These are phyloP conservation scores for Halcyon chelicuti DNA, from an alignment of 2,797 vertebrate species.

Conservation along the genomic window DNA sequence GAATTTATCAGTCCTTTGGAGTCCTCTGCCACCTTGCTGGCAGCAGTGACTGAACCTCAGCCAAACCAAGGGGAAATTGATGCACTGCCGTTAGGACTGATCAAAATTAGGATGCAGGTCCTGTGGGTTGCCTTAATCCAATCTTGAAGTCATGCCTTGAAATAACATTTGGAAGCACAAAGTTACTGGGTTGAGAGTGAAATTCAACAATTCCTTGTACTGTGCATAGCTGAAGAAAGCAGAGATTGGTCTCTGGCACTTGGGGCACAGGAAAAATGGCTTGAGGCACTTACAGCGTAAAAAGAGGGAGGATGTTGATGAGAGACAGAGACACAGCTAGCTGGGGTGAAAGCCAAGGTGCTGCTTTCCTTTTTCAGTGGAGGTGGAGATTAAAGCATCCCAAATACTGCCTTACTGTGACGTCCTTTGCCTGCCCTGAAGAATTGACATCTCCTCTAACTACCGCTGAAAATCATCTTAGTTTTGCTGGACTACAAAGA, in stretches of 20 bases:
- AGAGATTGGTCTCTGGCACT: not conserved
- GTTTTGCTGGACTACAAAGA: not conserved
- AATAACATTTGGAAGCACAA: not conserved
- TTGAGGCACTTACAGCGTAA: not conserved
- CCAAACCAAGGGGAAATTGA: not conserved
- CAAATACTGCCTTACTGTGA: not conserved
- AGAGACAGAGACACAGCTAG: not conserved
- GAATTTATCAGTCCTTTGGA: not conserved
- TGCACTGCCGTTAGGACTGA: not conserved
- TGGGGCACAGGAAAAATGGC: not conserved
- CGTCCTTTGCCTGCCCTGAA: rapidly evolving
- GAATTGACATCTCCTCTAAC: not conserved
- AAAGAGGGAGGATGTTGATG: not conserved
- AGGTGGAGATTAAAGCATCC: not conserved
- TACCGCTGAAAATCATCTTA: not conserved
- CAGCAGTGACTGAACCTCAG: not conserved
- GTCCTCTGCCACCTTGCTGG: not conserved
- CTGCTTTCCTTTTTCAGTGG: not conserved
- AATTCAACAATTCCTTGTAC: not conserved
- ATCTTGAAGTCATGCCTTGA: not conserved
- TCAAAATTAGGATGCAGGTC: not conserved
- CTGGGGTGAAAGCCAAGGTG: not conserved
- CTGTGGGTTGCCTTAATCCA: not conserved
- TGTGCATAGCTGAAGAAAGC: not conserved
- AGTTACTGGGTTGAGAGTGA: not conserved